phyloP scores from a whole-genome alignment of 2,888 invertebrate species.

The Caradrina clavipalpis region DNA sequence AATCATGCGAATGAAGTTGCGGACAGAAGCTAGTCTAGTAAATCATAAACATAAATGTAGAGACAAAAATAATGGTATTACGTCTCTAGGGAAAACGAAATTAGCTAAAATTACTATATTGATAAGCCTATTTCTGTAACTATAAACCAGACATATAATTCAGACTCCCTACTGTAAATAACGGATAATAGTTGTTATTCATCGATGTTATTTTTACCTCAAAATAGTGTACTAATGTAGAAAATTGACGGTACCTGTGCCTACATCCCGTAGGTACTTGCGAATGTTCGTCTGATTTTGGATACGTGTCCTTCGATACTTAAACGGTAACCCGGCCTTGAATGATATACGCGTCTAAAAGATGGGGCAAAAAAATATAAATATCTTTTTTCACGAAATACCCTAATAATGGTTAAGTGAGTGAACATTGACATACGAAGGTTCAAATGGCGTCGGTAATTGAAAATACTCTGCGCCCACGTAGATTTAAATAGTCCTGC shows the following conservation, averaged over 20 bases:
- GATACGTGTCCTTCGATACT: constrained; percentile 34
- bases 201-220: background rate
- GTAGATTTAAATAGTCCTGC: too few species aligned
- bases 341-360: constrained; percentile 22
- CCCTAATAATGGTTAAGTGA: constrained; percentile 17
- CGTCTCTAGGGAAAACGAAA: too few species aligned
- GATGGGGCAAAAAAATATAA: constrained; percentile 41
- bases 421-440: constrained; percentile 2
- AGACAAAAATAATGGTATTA: too few species aligned
- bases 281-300: constrained; percentile 32
- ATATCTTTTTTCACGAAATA: constrained; percentile 24
- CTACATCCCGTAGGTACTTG: constrained; percentile 1
- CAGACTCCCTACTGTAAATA: background rate
- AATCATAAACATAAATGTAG: too few species aligned
- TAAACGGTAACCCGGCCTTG: constrained; percentile 46
- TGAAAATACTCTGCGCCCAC: background rate
- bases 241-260: constrained; percentile 1
- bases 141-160: background rate
- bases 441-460: background rate
- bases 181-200: background rate
- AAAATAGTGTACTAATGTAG: constrained; percentile 11
- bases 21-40: too few species aligned
- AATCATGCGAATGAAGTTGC: too few species aligned
- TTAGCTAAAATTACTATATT: background rate
- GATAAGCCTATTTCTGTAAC: background rate